Evolutionary conservation across 2,797 vertebrate genomes (phyloP), one percentile per base, ranked within the genome.

Genomic region (Gymnoscopelus braueri): DNA sequence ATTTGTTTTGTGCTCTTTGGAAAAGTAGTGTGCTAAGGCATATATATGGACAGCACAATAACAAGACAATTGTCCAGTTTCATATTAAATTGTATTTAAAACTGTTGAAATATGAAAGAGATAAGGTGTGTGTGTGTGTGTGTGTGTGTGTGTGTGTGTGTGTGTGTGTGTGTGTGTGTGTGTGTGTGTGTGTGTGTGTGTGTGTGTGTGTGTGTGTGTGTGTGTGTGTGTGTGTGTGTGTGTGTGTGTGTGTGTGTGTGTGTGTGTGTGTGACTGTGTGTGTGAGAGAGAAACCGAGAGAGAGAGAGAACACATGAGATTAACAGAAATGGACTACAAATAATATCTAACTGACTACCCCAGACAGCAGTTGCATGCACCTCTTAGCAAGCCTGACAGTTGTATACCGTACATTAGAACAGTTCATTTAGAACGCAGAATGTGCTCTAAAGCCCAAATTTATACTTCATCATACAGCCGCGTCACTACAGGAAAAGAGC

Each of bases 311-410:
- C 72, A 59, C 84, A 61, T 39, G 24, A 79, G 70, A 83, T 67
- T 44, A 44, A 44, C 39, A 44, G 39, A 44, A 44, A 44, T 44
- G 39, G 39, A 44, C 39, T 44, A 44, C 12, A 52, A 74, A 74
- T 39, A 5, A 57, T 47, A 39, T 65, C 71, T 64, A 73, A 49
- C 50, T 15, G n/a, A 51, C 3, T 39, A 54, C 8, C 6, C 62
- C 48, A 75, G 14, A 47, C 63, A 74, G 55, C 26, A 70, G 51
- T 9, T 88, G 87, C 88, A 89, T 87, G 86, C 77, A 32, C 60
- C 44, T 58, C n/a, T 59, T 82, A 77, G 72, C 48, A 65, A 26
- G 24, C 52, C 15, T 0, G 56, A 39, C 15, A 9, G n/a, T 26
- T 71, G 53, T 74, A 57, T 23, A 24, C 32, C 9, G 39, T 44